Evolutionary conservation across 2,113 vertebrate species (phyloP).

Genomic region (Bombycilla garrulus): DNA sequence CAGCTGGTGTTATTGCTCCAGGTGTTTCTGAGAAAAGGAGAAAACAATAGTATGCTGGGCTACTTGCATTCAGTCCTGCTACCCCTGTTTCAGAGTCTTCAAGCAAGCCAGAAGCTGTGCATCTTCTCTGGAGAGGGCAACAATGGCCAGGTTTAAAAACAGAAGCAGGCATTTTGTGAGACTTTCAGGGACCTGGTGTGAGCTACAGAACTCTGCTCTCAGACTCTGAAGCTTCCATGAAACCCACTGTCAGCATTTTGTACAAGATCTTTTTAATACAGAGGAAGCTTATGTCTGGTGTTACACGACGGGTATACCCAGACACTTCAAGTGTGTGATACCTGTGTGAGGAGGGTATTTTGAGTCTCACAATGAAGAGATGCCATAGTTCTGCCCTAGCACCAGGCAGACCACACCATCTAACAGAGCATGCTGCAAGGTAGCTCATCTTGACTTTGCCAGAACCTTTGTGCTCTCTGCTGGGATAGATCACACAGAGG

Average conservation of each 20-base stretch:
- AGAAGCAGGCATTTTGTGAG: background rate
- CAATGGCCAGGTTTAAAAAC: background rate
- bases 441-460: background rate
- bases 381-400: fast-evolving
- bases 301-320: fast-evolving
- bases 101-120: background rate
- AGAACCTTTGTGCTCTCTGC: background rate
- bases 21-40: background rate
- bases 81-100: background rate
- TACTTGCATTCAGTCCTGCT: background rate
- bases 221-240: background rate
- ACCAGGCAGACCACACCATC: too few species aligned
- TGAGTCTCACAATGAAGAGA: fast-evolving
- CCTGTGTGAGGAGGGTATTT: background rate
- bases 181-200: background rate
- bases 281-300: fast-evolving
- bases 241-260: background rate
- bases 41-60: background rate
- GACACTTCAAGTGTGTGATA: background rate
- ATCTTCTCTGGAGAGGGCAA: background rate
- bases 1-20: background rate
- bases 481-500: background rate
- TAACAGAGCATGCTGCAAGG: background rate
- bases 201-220: background rate
- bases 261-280: background rate